These are phyloP conservation scores for Porites lobata DNA, from an alignment of 92 coral and sea anemone genomes.

Conservation along the genomic window DNA sequence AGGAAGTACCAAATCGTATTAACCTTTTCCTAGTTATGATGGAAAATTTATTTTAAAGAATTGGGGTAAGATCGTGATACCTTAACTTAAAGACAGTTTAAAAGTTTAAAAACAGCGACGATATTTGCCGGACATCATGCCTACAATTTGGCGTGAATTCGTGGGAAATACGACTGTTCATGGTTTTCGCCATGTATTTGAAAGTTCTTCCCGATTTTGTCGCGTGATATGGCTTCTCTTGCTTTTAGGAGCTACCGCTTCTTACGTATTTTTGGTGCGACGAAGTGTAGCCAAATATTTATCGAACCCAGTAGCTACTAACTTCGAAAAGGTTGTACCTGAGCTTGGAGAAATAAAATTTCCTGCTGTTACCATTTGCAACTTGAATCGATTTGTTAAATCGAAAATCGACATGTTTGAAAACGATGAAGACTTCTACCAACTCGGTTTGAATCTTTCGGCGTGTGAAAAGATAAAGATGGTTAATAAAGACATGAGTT, in stretches of 20 bases:
- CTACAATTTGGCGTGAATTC: slow-evolving; percentile 31
- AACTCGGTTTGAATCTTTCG: slow-evolving; percentile 56
- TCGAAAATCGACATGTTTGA: slow-evolving; percentile 54
- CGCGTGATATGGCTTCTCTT: slow-evolving; percentile 61
- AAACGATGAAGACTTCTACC: slow-evolving; percentile 37
- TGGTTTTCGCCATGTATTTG: slow-evolving; percentile 64
- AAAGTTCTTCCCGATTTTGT: slow-evolving; percentile 50
- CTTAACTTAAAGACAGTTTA: too few relatives aligned
- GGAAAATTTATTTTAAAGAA: too few relatives aligned
- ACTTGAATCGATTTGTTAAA: slow-evolving; percentile 63
- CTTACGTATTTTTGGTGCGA: slow-evolving; percentile 10
- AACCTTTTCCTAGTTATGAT: background rate
- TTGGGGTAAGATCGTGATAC: too few relatives aligned
- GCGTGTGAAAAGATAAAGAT: slow-evolving; percentile 46
- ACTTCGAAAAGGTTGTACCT: slow-evolving; percentile 42
- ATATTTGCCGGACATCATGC: background rate
- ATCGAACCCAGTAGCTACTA: slow-evolving; percentile 40
- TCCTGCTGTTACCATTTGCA: slow-evolving; percentile 74
- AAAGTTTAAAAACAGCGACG: too few relatives aligned
- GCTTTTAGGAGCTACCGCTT: slow-evolving; percentile 24
- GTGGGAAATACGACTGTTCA: slow-evolving; percentile 69
- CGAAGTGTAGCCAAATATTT: slow-evolving; percentile 31
- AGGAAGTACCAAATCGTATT: background rate
- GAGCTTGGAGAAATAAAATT: slow-evolving; percentile 43
- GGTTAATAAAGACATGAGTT: slow-evolving; percentile 60